Conservation (phyloP, 2,888 invertebrate species). For the Ormyrus rosae region DNA sequence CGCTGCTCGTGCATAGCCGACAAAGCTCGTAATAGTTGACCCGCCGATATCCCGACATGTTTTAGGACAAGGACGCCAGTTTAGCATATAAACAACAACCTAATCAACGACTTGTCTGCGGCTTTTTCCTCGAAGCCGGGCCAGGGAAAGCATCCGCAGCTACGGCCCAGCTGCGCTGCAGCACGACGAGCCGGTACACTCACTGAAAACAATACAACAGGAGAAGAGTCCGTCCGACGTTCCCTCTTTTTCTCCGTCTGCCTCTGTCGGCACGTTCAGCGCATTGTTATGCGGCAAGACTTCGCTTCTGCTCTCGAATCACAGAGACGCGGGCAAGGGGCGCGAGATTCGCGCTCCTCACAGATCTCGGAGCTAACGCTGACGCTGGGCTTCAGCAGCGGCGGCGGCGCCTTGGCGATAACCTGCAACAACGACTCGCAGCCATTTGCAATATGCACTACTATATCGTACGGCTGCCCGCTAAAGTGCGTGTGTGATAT, state of each 20-base stretch:
- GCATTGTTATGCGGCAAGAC: neutral
- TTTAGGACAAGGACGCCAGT: constrained; percentile 31
- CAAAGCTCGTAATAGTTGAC: constrained; percentile 85
- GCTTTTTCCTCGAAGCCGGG: too few species aligned
- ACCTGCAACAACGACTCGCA: constrained; percentile 54
- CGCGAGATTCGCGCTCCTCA: neutral
- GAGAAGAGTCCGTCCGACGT: neutral
- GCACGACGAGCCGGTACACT: neutral
- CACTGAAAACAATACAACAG: constrained; percentile 11
- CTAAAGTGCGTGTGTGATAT: neutral
- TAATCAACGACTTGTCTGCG: too few species aligned
- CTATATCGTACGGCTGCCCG: neutral
- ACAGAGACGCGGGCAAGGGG: neutral
- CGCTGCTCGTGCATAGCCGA: constrained; percentile 82
- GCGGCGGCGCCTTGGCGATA: constrained; percentile 35
- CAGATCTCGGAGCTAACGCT: too few species aligned
- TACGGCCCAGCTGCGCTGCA: neutral
- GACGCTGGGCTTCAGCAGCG: neutral
- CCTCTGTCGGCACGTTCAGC: neutral
- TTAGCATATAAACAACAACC: constrained; percentile 35
- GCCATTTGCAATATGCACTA: constrained; percentile 71
- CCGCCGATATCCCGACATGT: constrained; percentile 82
- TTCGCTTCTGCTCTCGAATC: too few species aligned
- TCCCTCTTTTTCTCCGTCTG: neutral
- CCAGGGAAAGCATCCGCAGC: too few species aligned